Evolutionary conservation across 2,888 invertebrate species (phyloP), one percentile per base, ranked within the genome.

Genomic region (Drosophila neonasuta): DNA sequence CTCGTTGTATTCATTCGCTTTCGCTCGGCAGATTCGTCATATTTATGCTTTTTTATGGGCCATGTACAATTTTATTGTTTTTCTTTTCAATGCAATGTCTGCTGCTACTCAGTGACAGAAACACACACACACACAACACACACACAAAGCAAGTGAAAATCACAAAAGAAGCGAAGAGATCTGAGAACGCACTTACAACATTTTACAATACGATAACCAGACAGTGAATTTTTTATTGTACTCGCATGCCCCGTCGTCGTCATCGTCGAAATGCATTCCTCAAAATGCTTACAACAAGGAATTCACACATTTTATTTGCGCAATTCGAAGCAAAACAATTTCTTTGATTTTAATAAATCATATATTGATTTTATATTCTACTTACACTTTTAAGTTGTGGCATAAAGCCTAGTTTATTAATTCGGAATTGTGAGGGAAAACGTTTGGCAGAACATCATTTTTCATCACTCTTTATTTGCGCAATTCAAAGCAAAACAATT

Each of bases 21-120:
- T 9, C 24, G n/a, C 44, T 9, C 46, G n/a, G 17, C 48, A 46
- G 62, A 62, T 59, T 78, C 67, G 68, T 86, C 80, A 86, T 76
- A 68, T 84, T 80, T 73, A 84, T 81, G 70, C 57, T 67, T 70
- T 75, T 84, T 84, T 81, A 76, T 80, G 74, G 74, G 67, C 51
- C 74, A 79, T 81, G 86, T 81, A 84, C 77, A 84, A 41, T 80
- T 81, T 81, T 86, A 81, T 81, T 86, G 86, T 86, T 69, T 84
- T 71, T 68, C 84, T 75, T 84, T 80, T 80, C 78, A 83, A 83
- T 81, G 86, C 74, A 68, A 63, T 69, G 81, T 69, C 69, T 51
- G 56, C 51, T 34, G 59, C 42, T 56, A 54, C 34, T 20, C 34
- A 48, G 34, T 34, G 17, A 52, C 48, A 42, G 32, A 29, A n/a